A percentile compares a stretch with the other conserved stretches of the same genome.
phyloP scores from a whole-genome alignment of 2,888 invertebrate genomes.

The Masnerella sp. region DNA sequence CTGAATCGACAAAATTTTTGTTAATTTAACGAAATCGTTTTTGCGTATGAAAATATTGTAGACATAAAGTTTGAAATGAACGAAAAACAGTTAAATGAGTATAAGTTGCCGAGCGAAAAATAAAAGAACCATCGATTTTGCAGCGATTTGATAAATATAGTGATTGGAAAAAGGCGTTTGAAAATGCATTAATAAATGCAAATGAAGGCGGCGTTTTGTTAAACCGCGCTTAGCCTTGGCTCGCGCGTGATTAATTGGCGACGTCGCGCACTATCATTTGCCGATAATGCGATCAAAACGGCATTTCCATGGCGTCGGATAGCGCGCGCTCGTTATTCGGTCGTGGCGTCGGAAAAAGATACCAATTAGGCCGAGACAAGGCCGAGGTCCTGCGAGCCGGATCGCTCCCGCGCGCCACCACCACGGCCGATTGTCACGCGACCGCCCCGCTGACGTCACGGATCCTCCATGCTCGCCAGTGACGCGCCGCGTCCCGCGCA shows the following conservation, averaged over 20 bases:
- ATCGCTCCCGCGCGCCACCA: constrained; percentile 13
- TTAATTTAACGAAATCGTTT: too few species aligned
- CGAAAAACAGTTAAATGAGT: too few species aligned
- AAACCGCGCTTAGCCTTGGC: constrained; percentile 31
- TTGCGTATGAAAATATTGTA: too few species aligned
- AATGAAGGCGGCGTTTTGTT: constrained; percentile 24
- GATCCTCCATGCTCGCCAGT: too few species aligned
- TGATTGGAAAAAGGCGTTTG: too few species aligned
- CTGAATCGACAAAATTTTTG: too few species aligned
- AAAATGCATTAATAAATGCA: too few species aligned
- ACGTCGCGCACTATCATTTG: constrained; percentile 29
- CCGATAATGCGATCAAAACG: constrained; percentile 39
- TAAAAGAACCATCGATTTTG: too few species aligned
- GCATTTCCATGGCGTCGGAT: constrained; percentile 21
- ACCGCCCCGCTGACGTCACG: constrained; percentile 6
- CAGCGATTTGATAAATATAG: too few species aligned
- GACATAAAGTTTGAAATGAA: too few species aligned
- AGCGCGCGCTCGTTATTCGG: constrained; percentile 1
- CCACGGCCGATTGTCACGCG: constrained; percentile 19
- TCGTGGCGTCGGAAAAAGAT: constrained; percentile 15
- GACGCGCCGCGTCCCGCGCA: too few species aligned
- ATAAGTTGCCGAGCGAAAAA: too few species aligned
- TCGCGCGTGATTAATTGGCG: constrained; percentile 50
- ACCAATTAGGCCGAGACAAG: constrained; percentile 36
- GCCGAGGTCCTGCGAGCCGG: constrained; percentile 31